These are phyloP conservation scores for Myopa tessellatipennis DNA, from an alignment of 2,888 invertebrate genomes.

Conservation along the genomic window DNA sequence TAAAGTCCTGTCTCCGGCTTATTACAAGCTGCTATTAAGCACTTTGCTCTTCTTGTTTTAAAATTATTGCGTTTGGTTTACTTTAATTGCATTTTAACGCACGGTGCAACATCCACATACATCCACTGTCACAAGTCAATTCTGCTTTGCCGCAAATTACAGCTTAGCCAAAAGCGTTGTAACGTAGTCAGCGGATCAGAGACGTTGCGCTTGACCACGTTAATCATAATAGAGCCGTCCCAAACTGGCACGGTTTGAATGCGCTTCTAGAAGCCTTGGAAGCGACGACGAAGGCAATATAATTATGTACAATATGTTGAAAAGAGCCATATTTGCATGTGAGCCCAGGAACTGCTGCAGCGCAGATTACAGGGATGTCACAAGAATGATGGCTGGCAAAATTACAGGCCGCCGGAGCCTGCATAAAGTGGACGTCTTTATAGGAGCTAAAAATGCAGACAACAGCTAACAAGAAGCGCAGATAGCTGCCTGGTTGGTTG, in stretches of 20 bases:
- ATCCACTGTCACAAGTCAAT: too few relatives aligned
- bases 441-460: background rate
- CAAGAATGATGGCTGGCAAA: conserved; percentile 26
- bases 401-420: conserved; percentile 11
- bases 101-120: too few relatives aligned
- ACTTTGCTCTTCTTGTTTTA: too few relatives aligned
- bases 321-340: conserved; percentile 31
- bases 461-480: background rate
- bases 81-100: too few relatives aligned
- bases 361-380: conserved; percentile 27
- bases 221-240: conserved; percentile 34
- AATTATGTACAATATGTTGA: conserved; percentile 27
- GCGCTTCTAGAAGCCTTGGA: background rate
- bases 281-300: conserved; percentile 12
- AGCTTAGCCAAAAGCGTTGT: too few relatives aligned
- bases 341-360: conserved; percentile 12
- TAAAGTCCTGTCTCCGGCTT: too few relatives aligned
- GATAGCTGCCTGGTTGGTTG: background rate
- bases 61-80: too few relatives aligned
- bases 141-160: too few relatives aligned
- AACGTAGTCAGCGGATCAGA: too few relatives aligned
- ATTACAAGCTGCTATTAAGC: too few relatives aligned
- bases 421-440: conserved; percentile 1
- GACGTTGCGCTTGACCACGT: conserved; percentile 7
- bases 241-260: background rate